Conservation (phyloP, 53 echinoderm and acorn worm genomes). For the Stichopus horrens region DNA sequence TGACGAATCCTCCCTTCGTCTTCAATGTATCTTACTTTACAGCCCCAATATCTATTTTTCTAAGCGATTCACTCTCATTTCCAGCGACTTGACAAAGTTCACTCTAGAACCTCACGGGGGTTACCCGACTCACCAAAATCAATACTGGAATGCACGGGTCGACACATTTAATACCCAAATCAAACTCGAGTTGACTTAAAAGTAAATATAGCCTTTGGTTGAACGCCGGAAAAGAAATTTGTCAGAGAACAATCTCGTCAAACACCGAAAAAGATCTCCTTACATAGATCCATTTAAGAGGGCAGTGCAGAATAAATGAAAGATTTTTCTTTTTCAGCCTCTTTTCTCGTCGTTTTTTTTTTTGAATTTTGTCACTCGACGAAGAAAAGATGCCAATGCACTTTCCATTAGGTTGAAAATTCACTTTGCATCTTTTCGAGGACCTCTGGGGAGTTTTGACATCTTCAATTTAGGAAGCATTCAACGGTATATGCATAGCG, state of each 20-base stretch:
- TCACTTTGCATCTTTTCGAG: background rate
- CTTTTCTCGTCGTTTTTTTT: too few relatives aligned
- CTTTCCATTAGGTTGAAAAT: background rate
- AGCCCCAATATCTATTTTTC: too few relatives aligned
- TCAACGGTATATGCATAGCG: too few relatives aligned
- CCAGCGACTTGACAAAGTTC: background rate
- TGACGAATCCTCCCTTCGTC: too few relatives aligned
- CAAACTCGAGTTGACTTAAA: background rate
- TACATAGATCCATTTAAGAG: background rate
- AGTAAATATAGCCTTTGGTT: constrained; percentile 12
- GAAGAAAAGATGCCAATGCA: background rate
- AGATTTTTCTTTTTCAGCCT: too few relatives aligned
- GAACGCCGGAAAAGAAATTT: background rate
- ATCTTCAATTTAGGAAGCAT: background rate
- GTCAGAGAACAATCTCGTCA: background rate
- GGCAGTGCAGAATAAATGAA: background rate
- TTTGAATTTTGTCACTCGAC: background rate
- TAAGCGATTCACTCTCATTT: background rate
- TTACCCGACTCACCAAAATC: background rate
- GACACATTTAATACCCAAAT: constrained; percentile 12
- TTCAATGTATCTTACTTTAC: too few relatives aligned
- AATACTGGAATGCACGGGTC: background rate
- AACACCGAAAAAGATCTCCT: background rate
- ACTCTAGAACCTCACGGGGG: background rate
- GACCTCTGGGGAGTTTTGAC: background rate